Conservation (phyloP, 1,140 invertebrate genomes). For the Manduca sexta region DNA sequence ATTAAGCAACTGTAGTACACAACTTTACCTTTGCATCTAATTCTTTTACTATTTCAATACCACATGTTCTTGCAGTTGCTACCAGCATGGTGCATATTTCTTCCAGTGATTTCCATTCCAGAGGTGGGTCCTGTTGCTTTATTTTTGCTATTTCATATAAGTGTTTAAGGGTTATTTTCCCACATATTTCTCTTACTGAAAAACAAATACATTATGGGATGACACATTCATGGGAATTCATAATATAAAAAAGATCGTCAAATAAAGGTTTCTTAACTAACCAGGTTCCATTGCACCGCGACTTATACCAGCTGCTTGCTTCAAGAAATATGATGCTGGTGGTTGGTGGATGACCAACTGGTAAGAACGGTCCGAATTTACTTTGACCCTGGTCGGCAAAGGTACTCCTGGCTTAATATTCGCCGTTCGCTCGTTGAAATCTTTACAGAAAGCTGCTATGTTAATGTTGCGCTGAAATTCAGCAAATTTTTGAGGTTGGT, state of each 20-base stretch:
- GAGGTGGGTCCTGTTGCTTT: conserved; percentile 88
- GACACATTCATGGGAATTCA: no score
- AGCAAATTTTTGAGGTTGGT: conserved; percentile 6
- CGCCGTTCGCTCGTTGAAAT: conserved; percentile 96
- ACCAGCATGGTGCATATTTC: conserved; percentile 88
- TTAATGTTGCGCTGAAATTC: conserved; percentile 91
- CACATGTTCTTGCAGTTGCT: conserved; percentile 83
- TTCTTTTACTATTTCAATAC: conserved; percentile 89
- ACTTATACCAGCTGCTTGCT: conserved; percentile 94
- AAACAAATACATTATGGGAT: conserved; percentile 25
- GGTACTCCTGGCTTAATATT: conserved; percentile 95
- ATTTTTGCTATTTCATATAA: conserved; percentile 98
- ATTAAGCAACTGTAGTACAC: not conserved
- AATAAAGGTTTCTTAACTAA: conserved; percentile 44
- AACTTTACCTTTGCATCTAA: conserved; percentile 78
- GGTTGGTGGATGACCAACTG: conserved; percentile 89
- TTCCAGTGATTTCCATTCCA: conserved; percentile 75
- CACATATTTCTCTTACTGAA: conserved; percentile 85
- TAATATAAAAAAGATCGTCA: no score
- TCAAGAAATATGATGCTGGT: conserved; percentile 89
- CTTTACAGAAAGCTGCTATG: conserved; percentile 97
- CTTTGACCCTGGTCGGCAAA: conserved; percentile 84
- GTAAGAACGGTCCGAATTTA: conserved; percentile 92
- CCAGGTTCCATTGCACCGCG: conserved; percentile 87
- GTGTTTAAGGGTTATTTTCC: conserved; percentile 96